phyloP scores from a whole-genome alignment of 2,888 invertebrate species.

The Yponomeuta malinellus region DNA sequence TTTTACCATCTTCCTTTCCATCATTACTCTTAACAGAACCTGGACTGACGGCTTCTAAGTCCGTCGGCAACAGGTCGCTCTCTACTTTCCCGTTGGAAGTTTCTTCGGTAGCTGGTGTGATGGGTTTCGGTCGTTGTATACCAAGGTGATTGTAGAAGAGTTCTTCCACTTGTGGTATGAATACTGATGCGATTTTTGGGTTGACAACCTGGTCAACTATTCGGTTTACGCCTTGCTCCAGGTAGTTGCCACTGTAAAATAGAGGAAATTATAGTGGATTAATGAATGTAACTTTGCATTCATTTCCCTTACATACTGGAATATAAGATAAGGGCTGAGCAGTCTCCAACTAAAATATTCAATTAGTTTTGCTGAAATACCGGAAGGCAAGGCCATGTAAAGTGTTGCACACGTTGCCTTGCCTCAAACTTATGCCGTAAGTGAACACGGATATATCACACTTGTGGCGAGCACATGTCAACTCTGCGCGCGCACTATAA shows the following conservation, averaged over 20 bases:
- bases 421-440: no score
- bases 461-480: no score
- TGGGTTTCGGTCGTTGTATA: constrained; percentile 80
- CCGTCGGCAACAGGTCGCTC: constrained; percentile 81
- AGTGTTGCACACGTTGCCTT: no score
- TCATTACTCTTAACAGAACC: constrained; percentile 82
- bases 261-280: constrained; percentile 16
- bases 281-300: neutral
- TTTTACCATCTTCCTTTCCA: constrained; percentile 40
- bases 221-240: constrained; percentile 93
- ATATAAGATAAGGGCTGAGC: no score
- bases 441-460: no score
- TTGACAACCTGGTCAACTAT: constrained; percentile 97
- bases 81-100: constrained; percentile 46
- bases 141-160: constrained; percentile 92
- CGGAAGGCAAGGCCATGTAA: no score
- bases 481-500: no score
- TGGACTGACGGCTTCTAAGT: constrained; percentile 88
- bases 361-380: no score
- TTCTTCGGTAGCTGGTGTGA: constrained; percentile 41
- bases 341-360: no score
- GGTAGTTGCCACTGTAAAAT: constrained; percentile 84
- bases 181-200: constrained; percentile 91
- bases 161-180: constrained; percentile 93
- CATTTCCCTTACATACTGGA: no score